Evolutionary conservation across 1,140 invertebrate species (phyloP), one percentile per base, ranked within the genome.

Genomic region (Oscheius sp.): DNA sequence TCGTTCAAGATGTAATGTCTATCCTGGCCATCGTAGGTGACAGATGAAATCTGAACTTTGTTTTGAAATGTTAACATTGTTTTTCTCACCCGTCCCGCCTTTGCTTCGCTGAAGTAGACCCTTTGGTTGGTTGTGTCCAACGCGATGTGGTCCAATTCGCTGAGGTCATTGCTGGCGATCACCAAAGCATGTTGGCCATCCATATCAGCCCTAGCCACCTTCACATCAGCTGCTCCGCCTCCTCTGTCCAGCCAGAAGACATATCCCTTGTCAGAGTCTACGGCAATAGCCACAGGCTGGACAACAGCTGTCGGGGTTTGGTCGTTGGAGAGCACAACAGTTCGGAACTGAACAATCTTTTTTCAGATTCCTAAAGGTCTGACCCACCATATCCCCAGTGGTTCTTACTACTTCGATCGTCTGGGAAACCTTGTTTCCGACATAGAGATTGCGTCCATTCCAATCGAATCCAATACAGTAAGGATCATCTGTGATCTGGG

Each of bases 191-290:
- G 89, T 0, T 89, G 88, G 0, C 96, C 96, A 77, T 85, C 94
- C 93, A 99, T 95, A 79, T 94, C 92, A 0, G 93, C 93, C 77
- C 90, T 89, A 0, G 90, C 94, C 4, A 99, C 91, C 85, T 98
- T 99, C 0, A 90, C 88, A 32, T 77, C 61, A 0, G 91, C 91
- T 0, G 97, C 91, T 10, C 93, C 93, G 73, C 89, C 91, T 18
- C 95, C 96, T 76, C 93, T 91, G 83, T 99, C 96, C 1, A 95
- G 89, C 95, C 95, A 99, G 86, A 94, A 97, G 4, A 97, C 85
- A 80, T 55, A 91, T 87, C 94, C 96, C 79, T 92, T 91, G 2
- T 89, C 88, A 0, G 95, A 94, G 87, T 98, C 94, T 1, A 98
- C 86, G 68, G 90, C 92, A 58, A 99, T 90, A 0, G 91, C 89